phyloP scores from a whole-genome alignment of 2,797 vertebrate species.

The Columba guinea region DNA sequence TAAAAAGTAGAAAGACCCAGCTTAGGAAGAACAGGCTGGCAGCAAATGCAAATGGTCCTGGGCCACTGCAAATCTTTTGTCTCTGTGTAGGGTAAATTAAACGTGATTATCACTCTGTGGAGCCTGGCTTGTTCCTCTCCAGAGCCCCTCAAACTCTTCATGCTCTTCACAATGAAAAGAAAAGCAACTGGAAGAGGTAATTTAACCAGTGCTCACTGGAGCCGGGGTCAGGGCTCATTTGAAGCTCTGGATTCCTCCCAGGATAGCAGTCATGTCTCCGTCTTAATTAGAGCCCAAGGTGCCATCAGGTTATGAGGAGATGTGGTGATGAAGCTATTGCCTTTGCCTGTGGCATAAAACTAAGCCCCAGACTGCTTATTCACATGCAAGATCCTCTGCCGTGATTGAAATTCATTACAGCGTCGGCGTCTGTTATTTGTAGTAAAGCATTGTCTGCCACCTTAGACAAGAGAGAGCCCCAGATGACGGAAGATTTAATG shows the following conservation, averaged over 20 bases:
- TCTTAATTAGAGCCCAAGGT: neutral
- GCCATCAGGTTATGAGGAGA: neutral
- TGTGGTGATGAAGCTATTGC: neutral
- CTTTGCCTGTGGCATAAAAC: neutral
- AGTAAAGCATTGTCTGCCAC: neutral
- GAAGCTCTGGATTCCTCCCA: neutral
- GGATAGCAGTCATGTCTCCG: neutral
- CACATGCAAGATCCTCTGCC: neutral
- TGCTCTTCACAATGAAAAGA: neutral
- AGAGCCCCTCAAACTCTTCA: fast-evolving
- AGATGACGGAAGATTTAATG: neutral
- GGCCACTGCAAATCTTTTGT: neutral
- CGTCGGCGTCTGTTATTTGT: neutral
- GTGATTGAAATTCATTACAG: neutral
- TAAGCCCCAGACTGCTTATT: neutral
- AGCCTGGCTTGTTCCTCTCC: neutral
- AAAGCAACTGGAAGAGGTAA: neutral
- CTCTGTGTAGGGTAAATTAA: fast-evolving
- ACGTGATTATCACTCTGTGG: neutral
- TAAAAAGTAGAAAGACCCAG: neutral
- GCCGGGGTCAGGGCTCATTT: neutral
- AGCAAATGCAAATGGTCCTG: fast-evolving
- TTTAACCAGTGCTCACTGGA: neutral
- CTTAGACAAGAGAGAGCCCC: neutral
- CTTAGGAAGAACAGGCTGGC: neutral